These are phyloP conservation scores for Xestia rhomboidea DNA, from an alignment of 2,888 invertebrate species.

Conservation along the genomic window DNA sequence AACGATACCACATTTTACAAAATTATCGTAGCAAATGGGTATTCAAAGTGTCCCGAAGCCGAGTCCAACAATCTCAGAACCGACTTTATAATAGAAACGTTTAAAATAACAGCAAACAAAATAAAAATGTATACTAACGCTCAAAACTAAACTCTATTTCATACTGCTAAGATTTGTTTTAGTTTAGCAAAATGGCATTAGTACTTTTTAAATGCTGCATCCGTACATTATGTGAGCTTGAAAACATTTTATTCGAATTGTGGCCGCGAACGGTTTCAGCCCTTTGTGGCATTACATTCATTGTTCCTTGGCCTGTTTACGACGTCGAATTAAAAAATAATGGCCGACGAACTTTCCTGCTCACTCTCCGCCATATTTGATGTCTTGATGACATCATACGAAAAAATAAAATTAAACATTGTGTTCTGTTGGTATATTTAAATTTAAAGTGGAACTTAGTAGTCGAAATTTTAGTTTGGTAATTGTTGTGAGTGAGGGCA, in stretches of 20 bases:
- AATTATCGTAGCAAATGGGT: conserved; percentile 32
- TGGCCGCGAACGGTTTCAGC: conserved; percentile 46
- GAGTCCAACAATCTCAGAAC: conserved; percentile 33
- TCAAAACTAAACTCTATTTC: conserved; percentile 31
- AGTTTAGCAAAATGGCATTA: conserved; percentile 24
- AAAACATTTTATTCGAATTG: conserved; percentile 66
- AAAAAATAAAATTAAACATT: conserved; percentile 9
- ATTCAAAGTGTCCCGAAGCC: conserved; percentile 27
- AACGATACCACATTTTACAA: conserved; percentile 21
- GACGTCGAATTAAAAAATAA: conserved; percentile 61
- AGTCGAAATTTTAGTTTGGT: not conserved
- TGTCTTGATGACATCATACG: not conserved
- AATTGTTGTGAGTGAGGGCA: not conserved
- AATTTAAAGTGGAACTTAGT: not conserved
- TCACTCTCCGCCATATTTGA: conserved; percentile 38
- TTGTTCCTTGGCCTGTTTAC: conserved; percentile 58
- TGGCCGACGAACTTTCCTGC: conserved; percentile 37
- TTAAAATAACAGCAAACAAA: conserved; percentile 51
- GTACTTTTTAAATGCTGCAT: conserved; percentile 53
- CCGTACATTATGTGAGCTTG: conserved; percentile 52
- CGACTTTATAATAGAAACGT: conserved; percentile 39
- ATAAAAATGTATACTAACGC: conserved; percentile 1
- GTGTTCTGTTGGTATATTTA: conserved; percentile 10
- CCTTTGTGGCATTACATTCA: conserved; percentile 67
- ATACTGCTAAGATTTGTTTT: conserved; percentile 10